Evolutionary conservation across 2,888 invertebrate species (phyloP), one percentile per base, ranked within the genome.

Genomic region (Epinotia bilunana): DNA sequence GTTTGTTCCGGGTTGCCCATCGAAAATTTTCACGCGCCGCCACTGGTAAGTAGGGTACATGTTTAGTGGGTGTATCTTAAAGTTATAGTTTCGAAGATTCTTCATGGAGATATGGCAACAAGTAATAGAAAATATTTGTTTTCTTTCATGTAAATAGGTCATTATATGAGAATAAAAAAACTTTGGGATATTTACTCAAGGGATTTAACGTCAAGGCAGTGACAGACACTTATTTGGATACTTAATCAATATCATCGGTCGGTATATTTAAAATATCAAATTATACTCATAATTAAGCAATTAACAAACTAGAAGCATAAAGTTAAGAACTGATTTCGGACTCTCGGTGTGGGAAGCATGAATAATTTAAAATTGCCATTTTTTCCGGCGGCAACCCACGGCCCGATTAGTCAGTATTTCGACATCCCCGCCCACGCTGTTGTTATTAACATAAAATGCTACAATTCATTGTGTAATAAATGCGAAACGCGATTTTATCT

Each of bases 291-390:
- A 90, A 91, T 91, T 88, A 90, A 91, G 89, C 90, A 92, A 93
- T 93, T 92, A 92, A 90, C 88, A 87, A 88, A 82, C 86, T 89
- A 86, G 87, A 87, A 88, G 86, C 86, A 88, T 88, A 85, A 89
- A 90, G 88, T 87, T 88, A 88, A 87, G 85, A 87, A 89, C 88
- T 86, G 86, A 88, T 88, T 85, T 84, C 84, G 85, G 82, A 83
- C 83, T 80, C 76, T 79, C 79, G 79, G 81, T 90, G 93, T 94
- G 92, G 93, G 93, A 84, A 91, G 93, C 87, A 87, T 90, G 90
- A 87, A 92, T 93, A 92, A 93, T 93, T 92, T 91, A 88, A 94
- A 94, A 93, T 94, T 92, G 93, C 91, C 91, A 92, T 92, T 93
- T 93, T 90, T 91, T 91, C 90, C 86, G 83, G 83, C 82, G 88